These are phyloP conservation scores for Drosophila murphyi DNA, from an alignment of 1,140 invertebrate genomes.

Conservation along the genomic window DNA sequence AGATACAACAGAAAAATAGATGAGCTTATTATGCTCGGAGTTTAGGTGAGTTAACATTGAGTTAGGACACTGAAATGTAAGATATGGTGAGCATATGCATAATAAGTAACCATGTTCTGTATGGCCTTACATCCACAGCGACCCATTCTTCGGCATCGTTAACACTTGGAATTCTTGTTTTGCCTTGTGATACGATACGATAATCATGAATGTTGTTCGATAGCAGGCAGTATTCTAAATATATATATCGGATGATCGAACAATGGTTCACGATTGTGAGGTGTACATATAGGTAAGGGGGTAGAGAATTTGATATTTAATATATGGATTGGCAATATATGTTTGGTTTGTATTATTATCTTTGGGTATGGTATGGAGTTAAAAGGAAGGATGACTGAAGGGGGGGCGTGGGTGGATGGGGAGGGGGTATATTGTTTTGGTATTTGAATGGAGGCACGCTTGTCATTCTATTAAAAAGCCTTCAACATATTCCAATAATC, in stretches of 20 bases:
- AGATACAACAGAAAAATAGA: not conserved
- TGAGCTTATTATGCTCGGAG: slow-evolving; percentile 7
- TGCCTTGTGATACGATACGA: slow-evolving; percentile 98
- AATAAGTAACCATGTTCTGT: slow-evolving; percentile 80
- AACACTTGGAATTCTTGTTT: slow-evolving; percentile 96
- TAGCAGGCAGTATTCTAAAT: slow-evolving; percentile 73
- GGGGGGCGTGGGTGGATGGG: not conserved
- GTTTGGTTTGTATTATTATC: slow-evolving; percentile 26
- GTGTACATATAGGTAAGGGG: slow-evolving; percentile 46
- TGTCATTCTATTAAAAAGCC: slow-evolving; percentile 36
- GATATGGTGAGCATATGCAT: slow-evolving; percentile 29
- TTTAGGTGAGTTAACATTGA: slow-evolving; percentile 28
- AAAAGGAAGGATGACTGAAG: slow-evolving; percentile 3
- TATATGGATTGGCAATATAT: slow-evolving; percentile 43
- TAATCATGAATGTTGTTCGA: slow-evolving; percentile 94
- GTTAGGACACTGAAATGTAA: slow-evolving; percentile 41
- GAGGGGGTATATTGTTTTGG: slow-evolving; percentile 1
- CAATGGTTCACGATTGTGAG: slow-evolving; percentile 40
- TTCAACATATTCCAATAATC: slow-evolving; percentile 71
- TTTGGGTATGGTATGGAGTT: slow-evolving; percentile 34
- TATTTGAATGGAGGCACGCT: not conserved
- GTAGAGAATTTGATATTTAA: slow-evolving; percentile 66
- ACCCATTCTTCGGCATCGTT: slow-evolving; percentile 98
- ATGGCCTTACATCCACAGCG: slow-evolving; percentile 94
- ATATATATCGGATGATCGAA: slow-evolving; percentile 35